Conservation (phyloP, 2,888 invertebrate genomes). For the Sinohyriopsis cumingii region DNA sequence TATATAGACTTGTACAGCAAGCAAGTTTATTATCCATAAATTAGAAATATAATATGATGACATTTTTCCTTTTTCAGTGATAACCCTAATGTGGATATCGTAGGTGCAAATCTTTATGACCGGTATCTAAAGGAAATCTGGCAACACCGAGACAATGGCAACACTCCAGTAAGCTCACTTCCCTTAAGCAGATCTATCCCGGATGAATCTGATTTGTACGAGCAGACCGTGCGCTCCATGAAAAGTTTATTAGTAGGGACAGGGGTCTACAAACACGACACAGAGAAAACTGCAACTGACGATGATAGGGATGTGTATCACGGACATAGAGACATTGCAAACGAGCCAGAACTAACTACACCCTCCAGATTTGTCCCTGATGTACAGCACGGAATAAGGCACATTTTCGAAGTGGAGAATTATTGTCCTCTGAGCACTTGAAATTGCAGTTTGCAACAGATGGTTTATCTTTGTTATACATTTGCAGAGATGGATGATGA, state of each 20-base stretch:
- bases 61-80: constrained; percentile 56
- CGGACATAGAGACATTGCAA: constrained; percentile 68
- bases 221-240: constrained; percentile 64
- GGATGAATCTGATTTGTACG: constrained; percentile 45
- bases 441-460: too few relatives aligned
- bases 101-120: constrained; percentile 70
- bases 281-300: constrained; percentile 25
- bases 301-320: constrained; percentile 56
- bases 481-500: too few relatives aligned
- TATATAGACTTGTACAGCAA: too few relatives aligned
- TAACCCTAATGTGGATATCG: constrained; percentile 70
- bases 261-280: constrained; percentile 66
- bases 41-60: too few relatives aligned
- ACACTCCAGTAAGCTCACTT: constrained; percentile 28
- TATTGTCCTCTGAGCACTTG: constrained; percentile 7
- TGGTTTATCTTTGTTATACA: too few relatives aligned
- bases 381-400: constrained; percentile 62
- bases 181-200: constrained; percentile 65
- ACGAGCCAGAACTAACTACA: constrained; percentile 62
- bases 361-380: constrained; percentile 62
- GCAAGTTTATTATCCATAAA: too few relatives aligned
- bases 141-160: constrained; percentile 36
- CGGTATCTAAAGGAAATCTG: constrained; percentile 47
- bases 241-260: constrained; percentile 68
- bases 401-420: constrained; percentile 62